A percentile compares a stretch with the other conserved stretches of the same genome.
phyloP scores from a whole-genome alignment of 1,140 invertebrate genomes.

The Drosophila subobscura region DNA sequence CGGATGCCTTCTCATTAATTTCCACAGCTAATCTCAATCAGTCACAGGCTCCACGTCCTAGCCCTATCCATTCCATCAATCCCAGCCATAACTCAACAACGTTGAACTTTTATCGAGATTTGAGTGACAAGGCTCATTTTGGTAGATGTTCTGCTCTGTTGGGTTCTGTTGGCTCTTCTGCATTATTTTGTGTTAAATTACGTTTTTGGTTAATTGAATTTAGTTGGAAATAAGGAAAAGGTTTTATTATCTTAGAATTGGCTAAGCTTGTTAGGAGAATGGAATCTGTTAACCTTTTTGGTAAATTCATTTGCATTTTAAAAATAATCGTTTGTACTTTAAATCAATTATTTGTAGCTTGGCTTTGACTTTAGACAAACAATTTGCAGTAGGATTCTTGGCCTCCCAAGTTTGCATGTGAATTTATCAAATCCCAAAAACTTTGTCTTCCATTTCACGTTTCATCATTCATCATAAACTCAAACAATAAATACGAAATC shows the following conservation, averaged over 20 bases:
- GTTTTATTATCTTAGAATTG: constrained; percentile 8
- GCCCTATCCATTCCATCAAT: not conserved
- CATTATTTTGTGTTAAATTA: constrained; percentile 25
- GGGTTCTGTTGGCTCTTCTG: no score
- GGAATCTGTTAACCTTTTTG: not conserved
- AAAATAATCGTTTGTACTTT: no score
- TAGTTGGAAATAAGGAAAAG: constrained; percentile 9
- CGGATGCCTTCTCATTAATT: constrained; percentile 60
- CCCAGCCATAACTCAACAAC: constrained; percentile 37
- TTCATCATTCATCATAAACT: no score
- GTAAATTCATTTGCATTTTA: not conserved
- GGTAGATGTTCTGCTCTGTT: not conserved
- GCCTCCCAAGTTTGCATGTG: no score
- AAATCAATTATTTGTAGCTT: no score
- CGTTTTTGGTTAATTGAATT: constrained; percentile 40
- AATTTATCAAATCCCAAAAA: no score
- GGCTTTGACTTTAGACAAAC: no score
- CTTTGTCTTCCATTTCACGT: no score
- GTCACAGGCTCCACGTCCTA: constrained; percentile 35
- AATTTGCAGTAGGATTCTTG: no score
- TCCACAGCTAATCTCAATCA: constrained; percentile 62
- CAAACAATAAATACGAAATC: no score
- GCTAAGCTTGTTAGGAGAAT: not conserved
- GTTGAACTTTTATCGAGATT: constrained; percentile 43
- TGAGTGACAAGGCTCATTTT: constrained; percentile 48